Conservation (phyloP, 2,797 vertebrate species). For the Acomys russatus region DNA sequence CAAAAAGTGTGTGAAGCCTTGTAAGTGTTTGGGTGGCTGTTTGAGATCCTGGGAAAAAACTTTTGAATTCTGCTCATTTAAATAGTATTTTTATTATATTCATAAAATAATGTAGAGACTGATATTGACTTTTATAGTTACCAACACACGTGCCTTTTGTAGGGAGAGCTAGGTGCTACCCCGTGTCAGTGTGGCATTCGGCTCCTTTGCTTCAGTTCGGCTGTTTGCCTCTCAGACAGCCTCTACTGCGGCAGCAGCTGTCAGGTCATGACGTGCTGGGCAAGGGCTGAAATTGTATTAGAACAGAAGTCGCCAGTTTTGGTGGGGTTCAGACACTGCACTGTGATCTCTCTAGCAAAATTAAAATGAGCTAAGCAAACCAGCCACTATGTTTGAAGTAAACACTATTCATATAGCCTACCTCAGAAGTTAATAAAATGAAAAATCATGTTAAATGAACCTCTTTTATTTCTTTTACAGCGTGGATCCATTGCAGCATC, state of each 20-base stretch:
- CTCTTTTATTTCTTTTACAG: constrained; percentile 86
- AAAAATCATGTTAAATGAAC: constrained; percentile 21
- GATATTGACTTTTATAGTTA: constrained; percentile 22
- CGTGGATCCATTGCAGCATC: constrained; percentile 94
- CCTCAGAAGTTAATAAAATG: constrained; percentile 55
- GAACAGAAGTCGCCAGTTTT: constrained; percentile 3
- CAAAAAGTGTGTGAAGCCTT: constrained; percentile 96
- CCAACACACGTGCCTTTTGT: background rate
- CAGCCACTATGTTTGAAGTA: constrained; percentile 10
- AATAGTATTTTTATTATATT: constrained; percentile 15
- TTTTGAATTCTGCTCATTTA: constrained; percentile 31
- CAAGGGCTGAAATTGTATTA: background rate
- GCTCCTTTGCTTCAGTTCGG: background rate
- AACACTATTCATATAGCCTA: background rate
- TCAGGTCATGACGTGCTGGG: background rate
- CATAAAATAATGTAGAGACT: constrained; percentile 16
- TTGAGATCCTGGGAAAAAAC: background rate
- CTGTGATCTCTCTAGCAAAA: background rate
- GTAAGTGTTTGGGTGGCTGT: constrained; percentile 89
- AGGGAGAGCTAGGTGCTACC: background rate
- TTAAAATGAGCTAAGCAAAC: constrained; percentile 1
- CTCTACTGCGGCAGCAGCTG: background rate
- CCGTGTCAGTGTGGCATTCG: background rate
- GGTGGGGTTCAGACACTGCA: background rate
- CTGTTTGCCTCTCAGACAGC: background rate